Evolutionary conservation across 2,113 vertebrate species (phyloP).

Genomic region (Cricetomys ansorgei): DNA sequence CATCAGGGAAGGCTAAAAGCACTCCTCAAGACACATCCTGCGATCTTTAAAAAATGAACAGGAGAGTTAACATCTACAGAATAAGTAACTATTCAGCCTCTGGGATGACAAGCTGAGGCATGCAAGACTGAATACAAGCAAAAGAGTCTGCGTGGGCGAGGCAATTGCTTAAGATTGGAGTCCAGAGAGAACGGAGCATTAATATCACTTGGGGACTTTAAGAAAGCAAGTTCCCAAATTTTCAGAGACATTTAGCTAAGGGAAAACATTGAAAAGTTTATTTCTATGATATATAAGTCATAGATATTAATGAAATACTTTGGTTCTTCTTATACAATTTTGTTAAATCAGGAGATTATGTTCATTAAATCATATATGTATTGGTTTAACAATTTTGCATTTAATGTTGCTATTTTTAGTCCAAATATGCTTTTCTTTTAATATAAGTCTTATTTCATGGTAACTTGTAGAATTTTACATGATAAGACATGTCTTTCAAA

Average conservation of each 20-base stretch:
- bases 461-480: not conserved
- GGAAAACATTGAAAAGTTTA: not conserved
- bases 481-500: not conserved
- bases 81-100: not conserved
- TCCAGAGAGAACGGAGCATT: not conserved
- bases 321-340: not conserved
- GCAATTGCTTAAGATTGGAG: not conserved
- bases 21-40: not conserved
- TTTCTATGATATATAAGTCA: not conserved
- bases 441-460: not conserved
- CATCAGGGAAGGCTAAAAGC: not conserved
- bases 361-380: not conserved
- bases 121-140: not conserved
- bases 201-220: not conserved
- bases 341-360: not conserved
- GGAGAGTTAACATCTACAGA: not conserved
- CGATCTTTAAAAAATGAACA: not conserved
- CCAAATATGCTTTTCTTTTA: not conserved
- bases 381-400: not conserved
- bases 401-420: not conserved
- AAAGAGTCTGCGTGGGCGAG: fast-evolving
- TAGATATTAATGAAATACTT: not conserved
- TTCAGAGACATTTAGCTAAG: not conserved
- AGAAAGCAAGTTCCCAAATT: not conserved
- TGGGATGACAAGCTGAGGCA: not conserved